Percentiles rank a stretch among this genome's conserved stretches.
Conservation (phyloP, 2,797 vertebrate genomes). For the Salarias fasciatus region DNA sequence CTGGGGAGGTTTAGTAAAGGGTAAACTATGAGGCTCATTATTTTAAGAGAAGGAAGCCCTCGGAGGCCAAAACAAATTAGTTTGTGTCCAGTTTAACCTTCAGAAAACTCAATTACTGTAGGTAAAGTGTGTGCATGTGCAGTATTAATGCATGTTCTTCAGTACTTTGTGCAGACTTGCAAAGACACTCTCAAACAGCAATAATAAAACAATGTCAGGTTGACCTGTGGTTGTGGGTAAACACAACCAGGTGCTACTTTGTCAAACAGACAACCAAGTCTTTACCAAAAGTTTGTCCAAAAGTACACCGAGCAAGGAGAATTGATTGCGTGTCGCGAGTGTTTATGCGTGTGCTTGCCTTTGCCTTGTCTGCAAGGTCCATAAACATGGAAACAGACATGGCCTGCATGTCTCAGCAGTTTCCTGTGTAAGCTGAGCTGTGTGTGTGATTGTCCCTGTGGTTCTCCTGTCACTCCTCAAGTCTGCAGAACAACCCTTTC, state of each 20-base stretch:
- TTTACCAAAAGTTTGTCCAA: slow-evolving; percentile 42
- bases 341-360: slow-evolving; percentile 23
- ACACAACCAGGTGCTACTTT: slow-evolving; percentile 44
- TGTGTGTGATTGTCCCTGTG: slow-evolving; percentile 47
- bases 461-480: slow-evolving; percentile 66
- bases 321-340: slow-evolving; percentile 41
- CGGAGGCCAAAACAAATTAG: slow-evolving; percentile 70
- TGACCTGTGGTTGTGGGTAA: slow-evolving; percentile 35
- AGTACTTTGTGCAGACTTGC: slow-evolving; percentile 41
- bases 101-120: slow-evolving; percentile 67
- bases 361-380: slow-evolving; percentile 59
- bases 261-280: slow-evolving; percentile 48
- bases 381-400: slow-evolving; percentile 76
- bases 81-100: slow-evolving; percentile 81
- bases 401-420: slow-evolving; percentile 78
- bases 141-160: slow-evolving; percentile 39
- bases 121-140: slow-evolving; percentile 40
- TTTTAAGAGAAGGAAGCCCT: slow-evolving; percentile 62
- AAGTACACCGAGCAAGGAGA: slow-evolving; percentile 43
- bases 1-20: slow-evolving; percentile 75
- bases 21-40: slow-evolving; percentile 77
- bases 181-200: slow-evolving; percentile 33
- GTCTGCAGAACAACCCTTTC: slow-evolving; percentile 58
- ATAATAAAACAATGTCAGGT: slow-evolving; percentile 54
- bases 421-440: slow-evolving; percentile 75